Base-by-base conservation (phyloP, 2,113 vertebrate species). In the Lucifuga dentata region DNA sequence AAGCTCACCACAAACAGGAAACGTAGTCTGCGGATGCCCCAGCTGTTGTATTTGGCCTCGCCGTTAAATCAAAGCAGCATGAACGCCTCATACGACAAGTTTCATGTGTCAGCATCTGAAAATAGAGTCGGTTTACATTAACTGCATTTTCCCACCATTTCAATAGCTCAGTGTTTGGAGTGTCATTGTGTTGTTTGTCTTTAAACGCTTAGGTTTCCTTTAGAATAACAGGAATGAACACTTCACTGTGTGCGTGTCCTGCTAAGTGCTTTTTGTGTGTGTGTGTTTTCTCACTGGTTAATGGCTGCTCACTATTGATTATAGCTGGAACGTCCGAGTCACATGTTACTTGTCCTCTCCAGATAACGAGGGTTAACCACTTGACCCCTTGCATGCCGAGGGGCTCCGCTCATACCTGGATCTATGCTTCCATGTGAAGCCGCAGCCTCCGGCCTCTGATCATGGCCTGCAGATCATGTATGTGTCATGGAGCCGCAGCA, bases 281-380 rank as follows among this genome's bases (percentile, higher is more conserved):
- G 46, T 35, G 68, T 72, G 78, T 86, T 71, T 79, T 80, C 77
- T 72, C 66, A n/a, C 39, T 69, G 57, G 87, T 88, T 87, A 89
- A 88, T 90, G 86, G 83, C 84, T 80, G 68, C 76, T 86, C 6
- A 53, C 73, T 90, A 90, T 89, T 86, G 89, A 91, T 89, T 68
- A 69, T 73, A 84, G 83, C 83, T 85, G 84, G 68, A 84, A 79
- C 41, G 12, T 76, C 59, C 44, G 15, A 57, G 68, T 88, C 87
- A 79, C 77, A 81, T 81, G 83, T 79, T 84, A 48, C 76, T 60
- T 1, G 43, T 82, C 65, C 71, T 84, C 73, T 72, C 45, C 43
- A 83, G 87, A 91, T 89, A 91, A 90, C 55, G 60, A 78, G 57
- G 80, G 86, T 88, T 89, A 88, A 89, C 81, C 89, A 86, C 85